Evolutionary conservation across 2,113 vertebrate species (phyloP).

Genomic region (Andinoacara biseriatus): DNA sequence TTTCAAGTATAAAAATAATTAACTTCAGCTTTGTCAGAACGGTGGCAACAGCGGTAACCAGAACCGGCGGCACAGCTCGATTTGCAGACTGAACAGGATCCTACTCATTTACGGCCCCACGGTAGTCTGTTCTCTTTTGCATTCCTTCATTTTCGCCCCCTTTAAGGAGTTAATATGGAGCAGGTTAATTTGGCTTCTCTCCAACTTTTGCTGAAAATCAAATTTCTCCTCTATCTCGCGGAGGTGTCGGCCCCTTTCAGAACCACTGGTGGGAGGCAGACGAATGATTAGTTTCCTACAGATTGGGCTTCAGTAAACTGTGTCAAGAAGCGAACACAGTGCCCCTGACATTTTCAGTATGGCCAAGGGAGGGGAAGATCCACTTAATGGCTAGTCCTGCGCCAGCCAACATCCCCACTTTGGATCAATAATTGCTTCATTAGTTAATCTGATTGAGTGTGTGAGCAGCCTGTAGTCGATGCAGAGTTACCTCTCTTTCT

Average conservation of each 20-base stretch:
- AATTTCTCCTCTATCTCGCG: conserved; percentile 23
- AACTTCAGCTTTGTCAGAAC: conserved; percentile 25
- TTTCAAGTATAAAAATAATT: conserved; percentile 43
- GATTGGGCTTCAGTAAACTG: conserved; percentile 56
- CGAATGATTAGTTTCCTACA: conserved; percentile 60
- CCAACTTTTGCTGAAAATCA: conserved; percentile 44
- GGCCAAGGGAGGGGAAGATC: conserved; percentile 65
- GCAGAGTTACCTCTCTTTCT: conserved; percentile 71
- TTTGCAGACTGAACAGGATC: conserved; percentile 13
- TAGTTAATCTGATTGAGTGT: conserved; percentile 80
- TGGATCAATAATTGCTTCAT: conserved; percentile 81
- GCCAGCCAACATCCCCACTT: conserved; percentile 57
- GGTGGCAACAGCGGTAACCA: not conserved
- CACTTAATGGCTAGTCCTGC: conserved; percentile 73
- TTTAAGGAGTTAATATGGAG: conserved; percentile 24
- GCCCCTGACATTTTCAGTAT: conserved; percentile 74
- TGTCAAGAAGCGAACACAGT: conserved; percentile 63
- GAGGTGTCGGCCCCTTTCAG: conserved; percentile 24
- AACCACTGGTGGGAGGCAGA: conserved; percentile 39
- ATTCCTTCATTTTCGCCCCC: conserved; percentile 4
- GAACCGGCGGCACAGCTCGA: not conserved
- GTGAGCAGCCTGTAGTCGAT: conserved; percentile 66
- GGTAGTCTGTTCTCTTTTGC: conserved; percentile 33
- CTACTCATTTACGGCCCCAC: conserved; percentile 13
- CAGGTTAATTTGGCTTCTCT: conserved; percentile 42